Conservation (phyloP, 1,140 invertebrate genomes). For the Theocolax elegans region DNA sequence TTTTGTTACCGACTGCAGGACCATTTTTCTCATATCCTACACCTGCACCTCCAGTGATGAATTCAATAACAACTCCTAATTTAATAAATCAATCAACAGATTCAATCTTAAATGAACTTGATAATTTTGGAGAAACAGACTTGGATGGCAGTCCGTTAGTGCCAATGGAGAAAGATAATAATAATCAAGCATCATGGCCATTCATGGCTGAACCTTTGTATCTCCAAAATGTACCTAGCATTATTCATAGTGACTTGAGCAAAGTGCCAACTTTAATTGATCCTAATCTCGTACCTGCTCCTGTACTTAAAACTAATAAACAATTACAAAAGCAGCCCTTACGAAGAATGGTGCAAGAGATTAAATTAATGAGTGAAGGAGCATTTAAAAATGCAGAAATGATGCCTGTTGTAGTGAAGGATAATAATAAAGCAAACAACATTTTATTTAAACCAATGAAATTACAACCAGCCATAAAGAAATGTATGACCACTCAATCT, state of each 20-base stretch:
- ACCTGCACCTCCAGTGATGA: no score
- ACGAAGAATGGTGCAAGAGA: no score
- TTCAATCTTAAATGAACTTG: background rate
- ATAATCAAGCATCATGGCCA: background rate
- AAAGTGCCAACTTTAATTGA: slow-evolving; percentile 53
- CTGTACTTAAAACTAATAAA: slow-evolving; percentile 53
- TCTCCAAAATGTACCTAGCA: slow-evolving; percentile 50
- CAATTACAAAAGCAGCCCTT: slow-evolving; percentile 45
- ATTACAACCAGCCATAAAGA: slow-evolving; percentile 44
- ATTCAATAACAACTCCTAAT: no score
- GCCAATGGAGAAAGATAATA: slow-evolving; percentile 30
- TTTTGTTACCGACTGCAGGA: background rate
- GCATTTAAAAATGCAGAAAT: slow-evolving; percentile 54
- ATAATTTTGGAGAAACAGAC: slow-evolving; percentile 47
- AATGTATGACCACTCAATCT: slow-evolving; percentile 37
- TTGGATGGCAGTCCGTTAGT: slow-evolving; percentile 51
- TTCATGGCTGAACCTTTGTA: slow-evolving; percentile 41
- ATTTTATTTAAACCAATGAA: slow-evolving; percentile 54
- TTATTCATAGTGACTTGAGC: slow-evolving; percentile 45
- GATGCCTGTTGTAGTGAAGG: slow-evolving; percentile 47
- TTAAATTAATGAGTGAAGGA: background rate
- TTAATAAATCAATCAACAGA: background rate
- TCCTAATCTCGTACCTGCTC: slow-evolving; percentile 46
- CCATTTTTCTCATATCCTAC: background rate
- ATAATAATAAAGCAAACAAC: background rate